Percentiles rank a stretch among this genome's conserved stretches.
phyloP scores from a whole-genome alignment of 30 jellyfish, hydroid and myxozoan species.

The Phacellophora camtschatica region DNA sequence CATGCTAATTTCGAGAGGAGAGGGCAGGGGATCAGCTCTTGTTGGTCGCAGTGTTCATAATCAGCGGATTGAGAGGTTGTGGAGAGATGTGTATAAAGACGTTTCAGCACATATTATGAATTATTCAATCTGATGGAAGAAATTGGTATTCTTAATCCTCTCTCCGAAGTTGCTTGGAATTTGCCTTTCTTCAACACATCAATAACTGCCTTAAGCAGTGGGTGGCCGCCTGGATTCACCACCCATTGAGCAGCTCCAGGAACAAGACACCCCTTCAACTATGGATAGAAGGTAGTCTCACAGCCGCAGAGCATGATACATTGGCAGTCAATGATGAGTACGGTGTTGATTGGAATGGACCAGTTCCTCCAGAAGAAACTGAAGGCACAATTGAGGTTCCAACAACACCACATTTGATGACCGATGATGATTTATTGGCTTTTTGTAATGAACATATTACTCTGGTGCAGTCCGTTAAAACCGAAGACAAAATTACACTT shows the following conservation, averaged over 20 bases:
- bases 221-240: neutral
- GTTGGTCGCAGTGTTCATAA: conserved; percentile 71
- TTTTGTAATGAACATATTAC: neutral
- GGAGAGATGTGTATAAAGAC: conserved; percentile 61
- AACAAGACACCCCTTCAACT: conserved; percentile 10
- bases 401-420: neutral
- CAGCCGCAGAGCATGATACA: neutral
- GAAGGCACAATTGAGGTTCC: neutral
- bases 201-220: neutral
- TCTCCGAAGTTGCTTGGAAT: conserved; percentile 29
- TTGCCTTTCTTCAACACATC: neutral
- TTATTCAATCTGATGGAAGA: conserved; percentile 59
- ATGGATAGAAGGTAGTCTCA: neutral
- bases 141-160: conserved; percentile 46
- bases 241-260: neutral
- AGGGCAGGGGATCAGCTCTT: conserved; percentile 46
- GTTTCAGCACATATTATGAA: conserved; percentile 29
- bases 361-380: conserved; percentile 12
- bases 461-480: neutral
- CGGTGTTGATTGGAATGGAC: conserved; percentile 43
- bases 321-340: neutral
- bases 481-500: neutral
- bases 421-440: neutral
- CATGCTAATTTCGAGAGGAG: conserved; percentile 47
- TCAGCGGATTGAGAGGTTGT: conserved; percentile 54